A percentile compares a stretch with the other conserved stretches of the same genome.
Conservation (phyloP, 2,797 vertebrate genomes). For the Sandelia bainsii region DNA sequence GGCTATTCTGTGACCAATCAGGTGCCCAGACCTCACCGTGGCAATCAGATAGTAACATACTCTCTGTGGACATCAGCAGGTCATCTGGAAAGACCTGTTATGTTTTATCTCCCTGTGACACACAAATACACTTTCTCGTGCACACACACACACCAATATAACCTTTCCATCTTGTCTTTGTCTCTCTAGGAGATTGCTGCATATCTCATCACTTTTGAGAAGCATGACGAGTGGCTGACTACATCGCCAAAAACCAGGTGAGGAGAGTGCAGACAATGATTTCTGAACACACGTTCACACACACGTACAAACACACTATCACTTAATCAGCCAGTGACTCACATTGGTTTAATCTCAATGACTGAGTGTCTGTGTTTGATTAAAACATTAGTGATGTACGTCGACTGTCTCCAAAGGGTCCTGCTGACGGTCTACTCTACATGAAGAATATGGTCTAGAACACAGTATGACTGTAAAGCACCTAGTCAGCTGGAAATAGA, state of each 20-base stretch:
- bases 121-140: slow-evolving; percentile 37
- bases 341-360: slow-evolving; percentile 65
- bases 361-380: slow-evolving; percentile 71
- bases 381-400: slow-evolving; percentile 70
- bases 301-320: slow-evolving; percentile 43
- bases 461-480: slow-evolving; percentile 74
- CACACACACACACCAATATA: slow-evolving; percentile 45
- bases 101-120: slow-evolving; percentile 73
- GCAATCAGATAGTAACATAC: slow-evolving; percentile 75
- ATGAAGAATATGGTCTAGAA: slow-evolving; percentile 60
- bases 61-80: slow-evolving; percentile 79
- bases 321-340: slow-evolving; percentile 57
- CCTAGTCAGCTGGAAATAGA: slow-evolving; percentile 79
- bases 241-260: slow-evolving; percentile 99
- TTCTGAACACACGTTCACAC: slow-evolving; percentile 20
- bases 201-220: slow-evolving; percentile 99
- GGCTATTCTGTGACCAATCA: slow-evolving; percentile 78
- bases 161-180: slow-evolving; percentile 68
- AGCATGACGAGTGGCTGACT: slow-evolving; percentile 99
- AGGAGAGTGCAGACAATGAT: slow-evolving; percentile 58
- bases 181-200: slow-evolving; percentile 90
- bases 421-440: slow-evolving; percentile 57
- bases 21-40: slow-evolving; percentile 61
- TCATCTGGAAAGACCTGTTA: slow-evolving; percentile 82
- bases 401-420: slow-evolving; percentile 60